Percentiles rank a stretch among this genome's conserved stretches.
Evolutionary conservation across 2,113 vertebrate genomes (phyloP).

Genomic region (Puma concolor): DNA sequence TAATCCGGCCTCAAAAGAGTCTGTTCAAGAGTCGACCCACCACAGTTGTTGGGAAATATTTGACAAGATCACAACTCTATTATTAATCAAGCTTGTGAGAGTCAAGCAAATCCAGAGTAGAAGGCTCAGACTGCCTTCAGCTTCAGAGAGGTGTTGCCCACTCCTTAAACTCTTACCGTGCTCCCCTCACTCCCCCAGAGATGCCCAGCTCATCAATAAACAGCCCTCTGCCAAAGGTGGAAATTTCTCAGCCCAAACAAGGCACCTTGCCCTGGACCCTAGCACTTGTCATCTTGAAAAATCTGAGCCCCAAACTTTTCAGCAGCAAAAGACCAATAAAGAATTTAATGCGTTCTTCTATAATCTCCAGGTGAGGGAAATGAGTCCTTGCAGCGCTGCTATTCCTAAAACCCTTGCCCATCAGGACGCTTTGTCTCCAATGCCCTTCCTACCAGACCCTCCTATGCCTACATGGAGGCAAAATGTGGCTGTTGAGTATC

Average conservation of each 20-base stretch:
- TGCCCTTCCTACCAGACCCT: background rate
- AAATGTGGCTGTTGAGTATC: background rate
- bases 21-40: background rate
- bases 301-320: background rate
- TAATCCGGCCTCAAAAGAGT: constrained; percentile 7
- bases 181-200: background rate
- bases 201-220: background rate
- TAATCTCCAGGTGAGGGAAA: background rate
- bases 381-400: background rate
- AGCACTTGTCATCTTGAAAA: background rate
- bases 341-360: background rate
- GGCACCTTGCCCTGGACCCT: background rate
- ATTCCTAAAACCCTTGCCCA: background rate
- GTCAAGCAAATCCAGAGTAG: background rate
- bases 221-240: background rate
- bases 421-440: background rate
- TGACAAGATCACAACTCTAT: constrained; percentile 45
- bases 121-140: background rate
- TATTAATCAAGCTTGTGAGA: constrained; percentile 43
- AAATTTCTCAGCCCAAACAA: background rate
- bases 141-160: background rate
- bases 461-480: background rate
- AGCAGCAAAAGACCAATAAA: background rate
- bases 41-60: constrained; percentile 13
- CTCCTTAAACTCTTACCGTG: background rate